These are phyloP conservation scores for Clarias macrocephalus DNA, from an alignment of 2,113 vertebrate species.

Conservation along the genomic window DNA sequence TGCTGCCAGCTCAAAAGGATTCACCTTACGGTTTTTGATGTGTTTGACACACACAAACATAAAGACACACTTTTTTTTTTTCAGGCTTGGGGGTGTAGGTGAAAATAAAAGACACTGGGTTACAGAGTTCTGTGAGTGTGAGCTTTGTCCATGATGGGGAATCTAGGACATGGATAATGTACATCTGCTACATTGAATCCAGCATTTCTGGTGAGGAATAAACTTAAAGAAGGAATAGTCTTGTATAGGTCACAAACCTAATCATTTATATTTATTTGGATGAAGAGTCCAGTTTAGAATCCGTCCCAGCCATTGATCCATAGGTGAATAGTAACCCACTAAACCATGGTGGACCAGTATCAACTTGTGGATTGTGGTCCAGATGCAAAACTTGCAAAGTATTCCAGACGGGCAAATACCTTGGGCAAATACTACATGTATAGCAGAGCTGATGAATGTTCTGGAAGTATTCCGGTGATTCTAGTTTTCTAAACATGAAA, in stretches of 20 bases:
- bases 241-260: neutral
- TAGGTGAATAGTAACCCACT: neutral
- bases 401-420: neutral
- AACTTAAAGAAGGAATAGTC: neutral
- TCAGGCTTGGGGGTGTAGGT: conserved; percentile 18
- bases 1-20: conserved; percentile 70
- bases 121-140: conserved; percentile 46
- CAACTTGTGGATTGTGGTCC: neutral
- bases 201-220: neutral
- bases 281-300: neutral
- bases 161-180: conserved; percentile 32
- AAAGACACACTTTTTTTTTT: conserved; percentile 34
- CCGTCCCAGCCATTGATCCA: neutral
- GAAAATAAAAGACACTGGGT: conserved; percentile 49
- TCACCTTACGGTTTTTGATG: conserved; percentile 68
- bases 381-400: neutral
- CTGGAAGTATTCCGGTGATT: neutral
- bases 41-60: conserved; percentile 66
- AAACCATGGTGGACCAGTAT: neutral
- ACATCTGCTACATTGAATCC: neutral
- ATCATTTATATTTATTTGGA: neutral
- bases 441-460: neutral
- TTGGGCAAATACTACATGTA: neutral
- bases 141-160: conserved; percentile 33
- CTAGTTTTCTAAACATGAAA: conserved; percentile 3